Evolutionary conservation across 2,888 invertebrate genomes (phyloP).

Genomic region (Mythimna impura): DNA sequence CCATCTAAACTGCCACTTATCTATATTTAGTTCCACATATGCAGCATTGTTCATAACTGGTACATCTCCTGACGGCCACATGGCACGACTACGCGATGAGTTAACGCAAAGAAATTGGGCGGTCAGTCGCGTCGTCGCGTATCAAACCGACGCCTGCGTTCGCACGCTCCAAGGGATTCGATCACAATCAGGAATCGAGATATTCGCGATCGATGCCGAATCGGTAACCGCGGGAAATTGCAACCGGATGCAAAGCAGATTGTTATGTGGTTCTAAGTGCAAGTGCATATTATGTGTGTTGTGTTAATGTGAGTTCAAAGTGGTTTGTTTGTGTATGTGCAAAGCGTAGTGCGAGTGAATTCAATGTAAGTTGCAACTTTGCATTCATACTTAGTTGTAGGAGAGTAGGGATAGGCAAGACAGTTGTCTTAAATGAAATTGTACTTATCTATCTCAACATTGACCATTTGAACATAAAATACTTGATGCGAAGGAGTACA

Average conservation of each 20-base stretch:
- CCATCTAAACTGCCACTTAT: constrained; percentile 57
- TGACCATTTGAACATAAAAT: neutral
- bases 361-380: constrained; percentile 58
- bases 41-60: constrained; percentile 69
- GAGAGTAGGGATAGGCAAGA: neutral
- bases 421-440: neutral
- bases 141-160: constrained; percentile 80
- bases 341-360: constrained; percentile 38
- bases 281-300: constrained; percentile 41
- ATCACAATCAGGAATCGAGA: constrained; percentile 44
- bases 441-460: neutral
- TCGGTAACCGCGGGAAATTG: constrained; percentile 48
- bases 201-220: constrained; percentile 53
- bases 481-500: neutral
- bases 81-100: constrained; percentile 69
- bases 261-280: constrained; percentile 53
- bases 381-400: neutral
- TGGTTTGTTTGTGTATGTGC: constrained; percentile 35
- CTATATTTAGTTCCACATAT: constrained; percentile 67
- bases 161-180: constrained; percentile 56
- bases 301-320: constrained; percentile 50
- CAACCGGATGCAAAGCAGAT: constrained; percentile 25
- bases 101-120: constrained; percentile 80
- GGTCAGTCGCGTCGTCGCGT: constrained; percentile 82
- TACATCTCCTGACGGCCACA: constrained; percentile 70